Base-by-base conservation (phyloP, 2,797 vertebrate species). In the Coregonus suidteri region DNA sequence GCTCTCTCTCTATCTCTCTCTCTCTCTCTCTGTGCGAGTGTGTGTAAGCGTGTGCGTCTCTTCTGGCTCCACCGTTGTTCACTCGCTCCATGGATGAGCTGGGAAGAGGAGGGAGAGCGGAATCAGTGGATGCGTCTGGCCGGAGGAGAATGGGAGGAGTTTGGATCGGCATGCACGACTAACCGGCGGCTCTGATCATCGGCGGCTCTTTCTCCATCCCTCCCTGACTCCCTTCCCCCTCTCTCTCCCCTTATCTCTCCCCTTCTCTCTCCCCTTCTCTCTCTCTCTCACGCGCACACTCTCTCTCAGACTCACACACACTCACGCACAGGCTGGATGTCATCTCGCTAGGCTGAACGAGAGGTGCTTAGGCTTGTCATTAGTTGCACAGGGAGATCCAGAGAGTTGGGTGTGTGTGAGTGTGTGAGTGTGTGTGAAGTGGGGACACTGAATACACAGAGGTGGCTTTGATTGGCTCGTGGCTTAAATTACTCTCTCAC, bases 391-490 rank as follows among this genome's bases (percentile, higher is more conserved):
- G 67, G 71, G 79, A 69, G 62, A 71, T 77, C 11, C 64, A 73
- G 83, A 66, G 84, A 68, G 79, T 75, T 52, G 74, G n/a, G 62
- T 71, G 56, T 79, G 81, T 77, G 73, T 77, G 67, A n/a, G n/a
- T n/a, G n/a, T n/a, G n/a, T n/a, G n/a, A 73, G 56, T 34, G 41
- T 47, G 41, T 47, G 41, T 47, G 41, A 53, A 76, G 77, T 75
- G 35, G 81, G 78, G 85, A 83, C 80, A 75, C 82, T 87, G 91
- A 88, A 90, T 68, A 93, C 91, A 94, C 89, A 94, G 92, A 95
- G 93, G 93, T 92, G 91, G 93, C 91, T 95, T 93, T 96, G 92
- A 96, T 96, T 96, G 95, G 95, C 92, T 94, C 18, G 90, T 56
- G 90, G 80, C 84, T 84, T 75, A 93, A 91, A 85, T 93, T 85